Conservation (phyloP, 2,113 vertebrate species). For the Perognathus longimembris region DNA sequence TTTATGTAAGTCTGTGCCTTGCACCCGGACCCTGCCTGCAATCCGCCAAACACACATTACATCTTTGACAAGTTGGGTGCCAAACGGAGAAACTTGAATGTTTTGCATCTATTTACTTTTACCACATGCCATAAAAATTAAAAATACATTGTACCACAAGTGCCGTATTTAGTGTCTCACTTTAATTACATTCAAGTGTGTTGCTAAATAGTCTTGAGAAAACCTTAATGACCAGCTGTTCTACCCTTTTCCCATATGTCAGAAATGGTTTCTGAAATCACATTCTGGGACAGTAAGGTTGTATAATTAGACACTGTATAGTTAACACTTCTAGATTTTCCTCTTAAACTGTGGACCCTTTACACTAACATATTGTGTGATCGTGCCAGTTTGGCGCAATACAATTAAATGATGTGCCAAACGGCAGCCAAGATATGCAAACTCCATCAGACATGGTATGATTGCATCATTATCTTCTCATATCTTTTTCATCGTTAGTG, state of each 20-base stretch:
- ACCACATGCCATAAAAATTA: slow-evolving; percentile 90
- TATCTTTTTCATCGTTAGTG: slow-evolving; percentile 86
- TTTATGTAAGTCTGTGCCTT: not conserved
- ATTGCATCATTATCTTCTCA: slow-evolving; percentile 86
- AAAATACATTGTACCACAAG: slow-evolving; percentile 90
- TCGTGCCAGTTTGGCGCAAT: slow-evolving; percentile 87
- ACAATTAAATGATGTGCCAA: slow-evolving; percentile 82
- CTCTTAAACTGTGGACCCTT: slow-evolving; percentile 86
- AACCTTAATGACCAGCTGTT: slow-evolving; percentile 93
- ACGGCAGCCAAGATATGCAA: slow-evolving; percentile 83
- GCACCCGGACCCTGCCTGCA: slow-evolving; percentile 40
- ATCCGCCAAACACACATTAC: slow-evolving; percentile 45
- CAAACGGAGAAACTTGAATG: slow-evolving; percentile 81
- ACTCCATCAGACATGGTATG: slow-evolving; percentile 84
- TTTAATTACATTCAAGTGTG: slow-evolving; percentile 92
- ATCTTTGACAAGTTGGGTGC: slow-evolving; percentile 85
- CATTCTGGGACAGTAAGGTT: slow-evolving; percentile 90
- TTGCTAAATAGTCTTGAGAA: slow-evolving; percentile 92
- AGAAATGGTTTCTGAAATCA: slow-evolving; percentile 88
- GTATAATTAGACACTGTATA: slow-evolving; percentile 89
- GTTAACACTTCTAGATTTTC: slow-evolving; percentile 89
- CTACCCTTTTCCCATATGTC: slow-evolving; percentile 91
- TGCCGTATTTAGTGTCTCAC: slow-evolving; percentile 87
- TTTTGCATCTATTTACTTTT: slow-evolving; percentile 89
- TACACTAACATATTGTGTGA: slow-evolving; percentile 86